These are phyloP conservation scores for Musca domestica DNA, from an alignment of 1,140 invertebrate species.

Conservation along the genomic window DNA sequence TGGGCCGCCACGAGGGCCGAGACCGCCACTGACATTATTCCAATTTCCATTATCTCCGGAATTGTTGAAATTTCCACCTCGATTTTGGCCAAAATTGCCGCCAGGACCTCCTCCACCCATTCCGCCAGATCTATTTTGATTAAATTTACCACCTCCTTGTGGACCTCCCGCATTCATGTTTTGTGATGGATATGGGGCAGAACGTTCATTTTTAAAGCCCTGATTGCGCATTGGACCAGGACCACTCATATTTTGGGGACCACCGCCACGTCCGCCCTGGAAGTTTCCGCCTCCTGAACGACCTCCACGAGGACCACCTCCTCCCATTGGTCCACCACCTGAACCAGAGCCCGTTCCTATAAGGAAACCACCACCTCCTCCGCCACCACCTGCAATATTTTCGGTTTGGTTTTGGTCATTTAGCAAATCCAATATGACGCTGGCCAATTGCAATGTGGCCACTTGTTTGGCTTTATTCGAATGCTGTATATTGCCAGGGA, in stretches of 20 bases:
- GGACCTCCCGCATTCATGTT: slow-evolving; percentile 5
- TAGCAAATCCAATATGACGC: slow-evolving; percentile 15
- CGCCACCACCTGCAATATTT: slow-evolving; percentile 25
- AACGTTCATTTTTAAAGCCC: not conserved
- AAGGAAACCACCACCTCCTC: slow-evolving; percentile 8
- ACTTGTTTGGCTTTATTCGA: slow-evolving; percentile 5
- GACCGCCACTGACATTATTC: slow-evolving; percentile 30
- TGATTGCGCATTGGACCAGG: slow-evolving; percentile 40
- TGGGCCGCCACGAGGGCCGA: slow-evolving; percentile 41
- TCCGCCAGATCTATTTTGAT: slow-evolving; percentile 21
- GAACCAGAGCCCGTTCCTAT: slow-evolving; percentile 14
- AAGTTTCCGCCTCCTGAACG: slow-evolving; percentile 27
- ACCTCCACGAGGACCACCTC: slow-evolving; percentile 23
- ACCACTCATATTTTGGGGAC: slow-evolving; percentile 37
- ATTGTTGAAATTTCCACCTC: slow-evolving; percentile 29
- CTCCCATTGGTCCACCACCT: slow-evolving; percentile 7
- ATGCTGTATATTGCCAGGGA: not conserved
- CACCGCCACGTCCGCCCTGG: slow-evolving; percentile 33
- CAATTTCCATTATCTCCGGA: not conserved
- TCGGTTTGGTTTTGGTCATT: slow-evolving; percentile 5
- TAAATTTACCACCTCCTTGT: slow-evolving; percentile 25
- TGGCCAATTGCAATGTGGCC: slow-evolving; percentile 19
- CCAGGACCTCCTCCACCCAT: slow-evolving; percentile 31
- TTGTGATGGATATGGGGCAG: not conserved
- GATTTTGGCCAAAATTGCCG: slow-evolving; percentile 35